Evolutionary conservation across 2,888 invertebrate genomes (phyloP), one percentile per base, ranked within the genome.

Genomic region (Vanessa cardui): DNA sequence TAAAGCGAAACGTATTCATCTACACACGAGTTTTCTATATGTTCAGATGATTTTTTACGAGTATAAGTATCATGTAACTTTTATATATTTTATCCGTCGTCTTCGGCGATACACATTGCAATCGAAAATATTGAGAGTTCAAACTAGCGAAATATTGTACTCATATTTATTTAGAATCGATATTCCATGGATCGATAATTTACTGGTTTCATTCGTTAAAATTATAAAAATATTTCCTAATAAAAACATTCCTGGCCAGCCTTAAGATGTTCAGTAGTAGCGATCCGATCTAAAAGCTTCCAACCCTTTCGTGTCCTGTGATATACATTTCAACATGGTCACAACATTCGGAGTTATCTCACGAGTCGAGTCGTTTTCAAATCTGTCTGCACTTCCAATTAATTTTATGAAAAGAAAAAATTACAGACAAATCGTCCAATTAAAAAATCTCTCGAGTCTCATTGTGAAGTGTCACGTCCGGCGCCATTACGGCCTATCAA

Each of bases 381-480:
- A 56, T n/a, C 16, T 56, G 12, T 33, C 12, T 39, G 39, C 39
- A 6, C 33, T 56, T 56, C 39, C 56, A 33, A 52, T 56, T 56
- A 56, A 31, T 33, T 56, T 33, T 18, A 56, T 18, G 9, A 31
- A 49, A 64, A 26, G 20, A 58, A 58, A 58, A 64, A 44, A 45
- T 46, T 9, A 15, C 39, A 44, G 49, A 49, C 18, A 58, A 64
- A 44, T 58, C 58, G 21, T 50, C 58, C 58, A 64, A 58, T 64
- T 58, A 64, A 64, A 64, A 52, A 64, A 64, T 44, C 56, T 58
- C 47, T 58, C 46, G 49, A 15, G 44, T 44, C 44, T 64, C 44
- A 64, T 58, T 58, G 64, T 58, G 1, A 26, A 64, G 58, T 49
- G 64, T 64, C 47, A 4, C 33, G 18, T 20, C 33, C 20, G 26